phyloP scores from a whole-genome alignment of 2,888 invertebrate genomes.

The Stenodera caucasica region DNA sequence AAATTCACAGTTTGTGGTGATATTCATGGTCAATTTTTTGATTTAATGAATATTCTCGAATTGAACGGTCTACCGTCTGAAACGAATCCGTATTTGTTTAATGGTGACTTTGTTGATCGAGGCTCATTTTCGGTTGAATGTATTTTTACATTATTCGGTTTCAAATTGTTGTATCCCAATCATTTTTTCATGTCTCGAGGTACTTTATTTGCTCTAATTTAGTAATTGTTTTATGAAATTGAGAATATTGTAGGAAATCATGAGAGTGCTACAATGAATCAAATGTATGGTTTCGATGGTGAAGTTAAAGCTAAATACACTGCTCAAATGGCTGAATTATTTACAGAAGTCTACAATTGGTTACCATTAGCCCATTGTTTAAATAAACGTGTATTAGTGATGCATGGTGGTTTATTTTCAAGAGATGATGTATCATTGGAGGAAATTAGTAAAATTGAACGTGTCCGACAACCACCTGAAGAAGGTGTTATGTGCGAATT shows the following conservation, averaged over 20 bases:
- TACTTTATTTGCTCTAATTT: conserved; percentile 56
- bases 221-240: neutral
- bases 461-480: conserved; percentile 96
- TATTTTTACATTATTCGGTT: conserved; percentile 95
- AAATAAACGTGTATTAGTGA: conserved; percentile 82
- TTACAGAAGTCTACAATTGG: conserved; percentile 99
- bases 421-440: conserved; percentile 90
- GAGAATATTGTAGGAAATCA: conserved; percentile 79
- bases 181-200: conserved; percentile 98
- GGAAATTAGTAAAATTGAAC: conserved; percentile 84
- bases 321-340: conserved; percentile 92
- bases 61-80: conserved; percentile 95
- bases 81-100: conserved; percentile 96
- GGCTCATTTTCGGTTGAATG: conserved; percentile 99
- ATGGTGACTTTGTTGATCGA: conserved; percentile 99
- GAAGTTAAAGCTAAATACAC: conserved; percentile 97
- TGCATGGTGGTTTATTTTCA: conserved; percentile 98
- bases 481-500: conserved; percentile 97
- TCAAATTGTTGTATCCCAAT: conserved; percentile 93
- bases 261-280: conserved; percentile 97
- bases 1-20: conserved; percentile 99
- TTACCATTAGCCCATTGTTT: conserved; percentile 95
- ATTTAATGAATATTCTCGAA: conserved; percentile 96
- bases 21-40: conserved; percentile 98
- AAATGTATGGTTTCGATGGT: conserved; percentile 99